Evolutionary conservation across 2,113 vertebrate species (phyloP).

Genomic region (Jaculus jaculus): DNA sequence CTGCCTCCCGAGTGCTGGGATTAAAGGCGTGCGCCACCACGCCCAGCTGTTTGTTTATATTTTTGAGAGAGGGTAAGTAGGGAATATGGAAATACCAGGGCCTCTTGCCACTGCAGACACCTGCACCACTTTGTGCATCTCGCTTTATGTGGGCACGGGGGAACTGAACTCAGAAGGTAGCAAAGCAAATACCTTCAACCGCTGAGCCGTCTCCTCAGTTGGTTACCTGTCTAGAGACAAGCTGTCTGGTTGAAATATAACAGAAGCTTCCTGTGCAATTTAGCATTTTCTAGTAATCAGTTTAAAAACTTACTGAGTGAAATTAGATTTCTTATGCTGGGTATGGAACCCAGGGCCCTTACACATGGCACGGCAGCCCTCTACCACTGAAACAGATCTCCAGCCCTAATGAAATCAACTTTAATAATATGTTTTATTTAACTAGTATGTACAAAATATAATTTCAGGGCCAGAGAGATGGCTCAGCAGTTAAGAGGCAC

Average conservation of each 20-base stretch:
- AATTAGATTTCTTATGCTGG: not conserved
- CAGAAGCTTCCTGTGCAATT: accelerated
- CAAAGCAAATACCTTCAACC: too few species aligned
- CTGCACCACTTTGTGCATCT: too few species aligned
- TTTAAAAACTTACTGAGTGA: not conserved
- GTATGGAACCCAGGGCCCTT: not conserved
- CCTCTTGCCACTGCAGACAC: too few species aligned
- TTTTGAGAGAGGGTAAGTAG: too few species aligned
- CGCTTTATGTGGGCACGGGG: too few species aligned
- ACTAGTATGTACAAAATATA: not conserved
- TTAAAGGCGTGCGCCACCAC: too few species aligned
- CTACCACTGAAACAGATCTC: not conserved
- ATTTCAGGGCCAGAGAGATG: not conserved
- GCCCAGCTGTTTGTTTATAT: too few species aligned
- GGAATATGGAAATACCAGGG: too few species aligned
- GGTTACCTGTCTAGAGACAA: not conserved
- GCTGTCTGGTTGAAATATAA: accelerated
- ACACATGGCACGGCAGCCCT: not conserved
- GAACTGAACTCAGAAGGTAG: too few species aligned
- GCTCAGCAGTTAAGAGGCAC: too few species aligned
- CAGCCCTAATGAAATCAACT: not conserved
- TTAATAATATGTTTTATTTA: not conserved
- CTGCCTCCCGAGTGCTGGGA: too few species aligned
- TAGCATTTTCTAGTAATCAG: not conserved
- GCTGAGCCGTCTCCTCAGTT: too few species aligned